A percentile compares a stretch with the other conserved stretches of the same genome.
Evolutionary conservation across 1,140 invertebrate species (phyloP).

Genomic region (Phocides pigmalion): DNA sequence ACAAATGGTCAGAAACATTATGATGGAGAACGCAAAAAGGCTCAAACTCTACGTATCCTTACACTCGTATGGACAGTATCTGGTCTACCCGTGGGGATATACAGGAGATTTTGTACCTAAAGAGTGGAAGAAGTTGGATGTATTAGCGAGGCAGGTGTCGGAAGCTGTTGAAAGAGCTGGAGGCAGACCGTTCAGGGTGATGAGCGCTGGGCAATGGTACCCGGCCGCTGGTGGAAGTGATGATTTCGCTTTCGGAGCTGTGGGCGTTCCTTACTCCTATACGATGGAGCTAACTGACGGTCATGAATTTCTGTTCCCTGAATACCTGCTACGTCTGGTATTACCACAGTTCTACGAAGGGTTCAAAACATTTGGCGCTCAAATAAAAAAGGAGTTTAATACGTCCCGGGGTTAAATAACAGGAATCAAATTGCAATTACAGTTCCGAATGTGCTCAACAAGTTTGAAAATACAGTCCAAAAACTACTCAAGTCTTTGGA

Average conservation of each 20-base stretch:
- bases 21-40: slow-evolving; percentile 80
- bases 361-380: slow-evolving; percentile 57
- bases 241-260: slow-evolving; percentile 87
- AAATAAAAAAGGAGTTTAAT: slow-evolving; percentile 64
- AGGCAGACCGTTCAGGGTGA: slow-evolving; percentile 76
- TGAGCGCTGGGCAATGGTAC: slow-evolving; percentile 84
- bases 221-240: slow-evolving; percentile 88
- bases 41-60: slow-evolving; percentile 88
- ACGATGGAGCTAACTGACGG: slow-evolving; percentile 87
- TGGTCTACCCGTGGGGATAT: slow-evolving; percentile 86
- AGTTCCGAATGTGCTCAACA: too few relatives aligned
- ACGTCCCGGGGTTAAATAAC: not conserved
- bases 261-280: slow-evolving; percentile 87
- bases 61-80: slow-evolving; percentile 87
- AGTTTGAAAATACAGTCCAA: too few relatives aligned
- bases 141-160: slow-evolving; percentile 61
- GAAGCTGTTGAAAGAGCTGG: slow-evolving; percentile 71
- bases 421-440: too few relatives aligned
- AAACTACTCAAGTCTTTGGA: slow-evolving; percentile 8
- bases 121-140: slow-evolving; percentile 62
- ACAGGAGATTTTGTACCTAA: slow-evolving; percentile 67
- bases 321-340: slow-evolving; percentile 45
- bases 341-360: slow-evolving; percentile 73
- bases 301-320: slow-evolving; percentile 72
- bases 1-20: slow-evolving; percentile 84